Base-by-base conservation (phyloP, 2,888 invertebrate genomes). In the Sarcophaga carnaria region DNA sequence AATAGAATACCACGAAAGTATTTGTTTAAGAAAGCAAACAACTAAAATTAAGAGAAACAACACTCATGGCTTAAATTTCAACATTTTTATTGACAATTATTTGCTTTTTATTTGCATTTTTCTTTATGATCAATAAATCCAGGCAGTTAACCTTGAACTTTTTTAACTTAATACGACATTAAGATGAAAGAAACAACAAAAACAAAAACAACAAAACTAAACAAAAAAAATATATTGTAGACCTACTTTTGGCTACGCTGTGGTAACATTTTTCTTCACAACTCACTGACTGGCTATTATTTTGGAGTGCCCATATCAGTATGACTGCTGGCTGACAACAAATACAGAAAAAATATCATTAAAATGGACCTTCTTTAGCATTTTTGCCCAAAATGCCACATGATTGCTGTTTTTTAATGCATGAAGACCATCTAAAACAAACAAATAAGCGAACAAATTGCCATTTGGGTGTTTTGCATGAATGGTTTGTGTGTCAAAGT, bases 401-500 rank as follows among this genome's bases (percentile, higher is more conserved):
- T 79, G 71, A 79, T 79, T 79, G 63, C 71, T n/a, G 37, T 79
- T 79, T 64, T 37, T 79, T 70, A 69, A 79, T 79, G 49, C 75
- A 80, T 59, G 47, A 83, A 82, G 37, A 76, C 22, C 66, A 71
- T 3, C 62, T 17, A n/a, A 47, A 67, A 80, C 37, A 66, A 76
- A 67, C 12, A 74, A 5, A 62, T 45, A 67, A 47, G n/a, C n/a
- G 25, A 81, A 77, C 64, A 86, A 79, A 80, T 80, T 86, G 80
- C 60, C 22, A 70, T 83, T 80, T 80, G 75, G 63, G 54, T 47
- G 72, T 81, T 77, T 76, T 72, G 86, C 83, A 70, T 86, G 86
- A 86, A 86, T 83, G 80, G 83, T 59, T 80, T 80, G 54, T 80
- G n/a, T 83, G 80, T 74, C 83, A 80, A 62, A 59, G 81, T 71